These are phyloP conservation scores for Maniola jurtina DNA, from an alignment of 1,140 invertebrate genomes.

Conservation along the genomic window DNA sequence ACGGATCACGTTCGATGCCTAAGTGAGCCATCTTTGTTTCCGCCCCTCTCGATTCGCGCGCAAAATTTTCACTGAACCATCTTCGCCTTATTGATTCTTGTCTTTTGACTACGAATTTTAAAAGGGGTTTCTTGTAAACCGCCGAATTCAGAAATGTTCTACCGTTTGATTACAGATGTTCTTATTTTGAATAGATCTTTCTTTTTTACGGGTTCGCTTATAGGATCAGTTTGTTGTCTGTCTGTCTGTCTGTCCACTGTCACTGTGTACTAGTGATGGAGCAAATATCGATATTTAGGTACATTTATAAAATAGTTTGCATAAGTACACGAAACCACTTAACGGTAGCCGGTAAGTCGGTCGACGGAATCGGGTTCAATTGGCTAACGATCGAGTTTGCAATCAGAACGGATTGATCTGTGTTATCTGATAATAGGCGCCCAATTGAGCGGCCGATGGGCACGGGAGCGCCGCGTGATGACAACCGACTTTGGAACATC, in stretches of 20 bases:
- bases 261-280: too few species aligned
- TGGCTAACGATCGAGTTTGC: constrained; percentile 71
- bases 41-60: constrained; percentile 53
- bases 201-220: too few species aligned
- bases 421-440: constrained; percentile 68
- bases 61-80: constrained; percentile 47
- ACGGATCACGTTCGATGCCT: constrained; percentile 73
- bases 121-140: constrained; percentile 16
- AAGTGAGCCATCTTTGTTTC: constrained; percentile 73
- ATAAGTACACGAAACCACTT: background rate
- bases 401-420: constrained; percentile 72
- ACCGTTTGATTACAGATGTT: constrained; percentile 9
- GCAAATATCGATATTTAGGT: too few species aligned
- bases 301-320: background rate
- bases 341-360: constrained; percentile 22
- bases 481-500: constrained; percentile 1
- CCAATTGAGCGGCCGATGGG: constrained; percentile 45
- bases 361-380: constrained; percentile 48
- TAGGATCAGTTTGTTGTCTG: too few species aligned
- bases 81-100: constrained; percentile 52
- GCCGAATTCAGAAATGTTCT: background rate
- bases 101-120: constrained; percentile 31
- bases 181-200: background rate
- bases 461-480: constrained; percentile 35
- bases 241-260: too few species aligned